Evolutionary conservation across 2,888 invertebrate species (phyloP).

Genomic region (Listrodromus nycthemerus): DNA sequence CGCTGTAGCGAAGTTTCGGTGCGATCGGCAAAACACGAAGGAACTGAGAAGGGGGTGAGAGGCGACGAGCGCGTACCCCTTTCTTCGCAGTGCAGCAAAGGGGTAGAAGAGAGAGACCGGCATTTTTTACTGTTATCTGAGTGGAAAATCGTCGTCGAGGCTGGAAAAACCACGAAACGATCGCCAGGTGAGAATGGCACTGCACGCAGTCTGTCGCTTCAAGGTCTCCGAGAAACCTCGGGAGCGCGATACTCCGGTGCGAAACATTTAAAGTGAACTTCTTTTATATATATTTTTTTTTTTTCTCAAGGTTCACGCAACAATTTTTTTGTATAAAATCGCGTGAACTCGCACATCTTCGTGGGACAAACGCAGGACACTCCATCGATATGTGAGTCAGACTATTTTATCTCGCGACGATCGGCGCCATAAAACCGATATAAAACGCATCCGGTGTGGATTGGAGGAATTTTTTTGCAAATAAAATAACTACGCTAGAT

Average conservation of each 20-base stretch:
- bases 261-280: constrained; percentile 64
- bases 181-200: constrained; percentile 75
- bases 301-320: constrained; percentile 56
- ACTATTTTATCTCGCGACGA: constrained; percentile 9
- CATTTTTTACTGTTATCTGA: constrained; percentile 76
- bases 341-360: constrained; percentile 33
- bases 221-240: constrained; percentile 79
- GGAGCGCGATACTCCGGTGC: constrained; percentile 57
- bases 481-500: constrained; percentile 32
- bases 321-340: constrained; percentile 27
- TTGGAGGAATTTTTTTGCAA: constrained; percentile 1
- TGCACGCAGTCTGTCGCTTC: constrained; percentile 75
- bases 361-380: constrained; percentile 16
- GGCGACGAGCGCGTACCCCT: constrained; percentile 39
- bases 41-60: constrained; percentile 43
- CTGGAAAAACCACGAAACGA: constrained; percentile 77
- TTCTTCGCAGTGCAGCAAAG: constrained; percentile 71
- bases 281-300: constrained; percentile 39
- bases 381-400: constrained; percentile 50
- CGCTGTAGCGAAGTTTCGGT: constrained; percentile 25
- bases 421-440: background rate
- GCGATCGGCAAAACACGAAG: constrained; percentile 33
- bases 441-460: constrained; percentile 21
- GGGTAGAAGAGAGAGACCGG: constrained; percentile 71
- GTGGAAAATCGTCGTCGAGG: constrained; percentile 75